Evolutionary conservation across 2,113 vertebrate species (phyloP).

Genomic region (Argyrosomus japonicus): DNA sequence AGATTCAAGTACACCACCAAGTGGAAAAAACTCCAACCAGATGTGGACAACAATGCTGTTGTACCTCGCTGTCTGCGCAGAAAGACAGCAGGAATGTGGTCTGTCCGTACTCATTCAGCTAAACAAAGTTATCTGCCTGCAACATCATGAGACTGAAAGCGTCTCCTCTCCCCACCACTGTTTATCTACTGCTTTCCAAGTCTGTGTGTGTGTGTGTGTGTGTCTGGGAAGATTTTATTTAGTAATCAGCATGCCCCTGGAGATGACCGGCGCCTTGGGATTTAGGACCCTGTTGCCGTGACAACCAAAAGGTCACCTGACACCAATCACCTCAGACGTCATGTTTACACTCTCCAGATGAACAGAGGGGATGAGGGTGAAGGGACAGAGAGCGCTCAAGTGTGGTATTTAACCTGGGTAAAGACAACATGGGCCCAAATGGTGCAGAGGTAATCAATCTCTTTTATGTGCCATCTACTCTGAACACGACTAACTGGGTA

Average conservation of each 20-base stretch:
- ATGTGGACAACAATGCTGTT: slow-evolving; percentile 31
- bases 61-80: slow-evolving; percentile 35
- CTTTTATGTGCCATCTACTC: background rate
- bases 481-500: background rate
- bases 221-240: slow-evolving; percentile 69
- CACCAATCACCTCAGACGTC: slow-evolving; percentile 73
- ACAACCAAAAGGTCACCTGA: slow-evolving; percentile 78
- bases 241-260: slow-evolving; percentile 67
- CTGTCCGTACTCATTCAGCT: slow-evolving; percentile 59
- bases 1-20: background rate
- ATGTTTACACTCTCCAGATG: slow-evolving; percentile 72
- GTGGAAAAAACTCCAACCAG: slow-evolving; percentile 12
- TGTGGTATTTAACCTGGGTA: slow-evolving; percentile 41
- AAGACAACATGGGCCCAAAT: background rate
- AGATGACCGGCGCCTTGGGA: slow-evolving; percentile 63
- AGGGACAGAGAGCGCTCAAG: slow-evolving; percentile 9
- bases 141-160: slow-evolving; percentile 73
- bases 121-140: slow-evolving; percentile 77
- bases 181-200: slow-evolving; percentile 70
- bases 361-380: slow-evolving; percentile 39
- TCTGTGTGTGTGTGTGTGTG: slow-evolving; percentile 25
- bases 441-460: slow-evolving; percentile 2
- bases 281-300: slow-evolving; percentile 63
- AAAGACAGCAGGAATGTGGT: slow-evolving; percentile 68
- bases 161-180: slow-evolving; percentile 52